Base-by-base conservation (phyloP, 2,888 invertebrate species). In the Heliconius hortense region DNA sequence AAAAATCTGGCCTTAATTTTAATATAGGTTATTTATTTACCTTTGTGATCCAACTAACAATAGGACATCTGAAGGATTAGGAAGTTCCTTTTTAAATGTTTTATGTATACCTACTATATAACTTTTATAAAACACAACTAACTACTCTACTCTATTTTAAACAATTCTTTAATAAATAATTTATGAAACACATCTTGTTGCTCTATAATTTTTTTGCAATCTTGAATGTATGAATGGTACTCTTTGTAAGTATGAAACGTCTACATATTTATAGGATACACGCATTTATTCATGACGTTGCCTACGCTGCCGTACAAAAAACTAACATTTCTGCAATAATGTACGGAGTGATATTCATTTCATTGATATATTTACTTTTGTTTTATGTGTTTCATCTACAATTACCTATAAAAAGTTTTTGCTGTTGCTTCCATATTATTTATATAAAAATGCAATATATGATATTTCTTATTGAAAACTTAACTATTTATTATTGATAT, bases 91-190 rank as follows among this genome's bases (percentile, higher is more conserved):
- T 59, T 59, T 8, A 24, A 15, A 26, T 60, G 7, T 60, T 60
- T 60, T 15, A 15, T 60, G 13, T 15, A 60, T 5, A 60, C 4
- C 13, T 60, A 13, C 4, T 26, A 60, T 18, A 15, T 18, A 15
- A 26, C 13, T 60, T 13, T 26, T 43, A 66, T 24, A 43, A 66
- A 66, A 15, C 4, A n/a, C 1, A 43, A 43, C 18, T 4, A n/a
- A 43, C 18, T 10, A n/a, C n/a, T 56, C 56, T 35, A n/a, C 31
- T 53, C 31, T 56, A n/a, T 43, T 13, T 71, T n/a, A 71, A 71
- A 71, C 43, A 64, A 75, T 56, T 26, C 24, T 31, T n/a, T 43
- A 69, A 76, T 76, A 69, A 56, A 76, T 76, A 72, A 76, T 76
- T 66, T 72, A 76, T 69, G 56, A 73, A 56, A 59, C 69, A 59